Percentiles rank a stretch among this genome's conserved stretches.
Conservation (phyloP, 1,140 invertebrate genomes). For the Xylocopa sonorina region DNA sequence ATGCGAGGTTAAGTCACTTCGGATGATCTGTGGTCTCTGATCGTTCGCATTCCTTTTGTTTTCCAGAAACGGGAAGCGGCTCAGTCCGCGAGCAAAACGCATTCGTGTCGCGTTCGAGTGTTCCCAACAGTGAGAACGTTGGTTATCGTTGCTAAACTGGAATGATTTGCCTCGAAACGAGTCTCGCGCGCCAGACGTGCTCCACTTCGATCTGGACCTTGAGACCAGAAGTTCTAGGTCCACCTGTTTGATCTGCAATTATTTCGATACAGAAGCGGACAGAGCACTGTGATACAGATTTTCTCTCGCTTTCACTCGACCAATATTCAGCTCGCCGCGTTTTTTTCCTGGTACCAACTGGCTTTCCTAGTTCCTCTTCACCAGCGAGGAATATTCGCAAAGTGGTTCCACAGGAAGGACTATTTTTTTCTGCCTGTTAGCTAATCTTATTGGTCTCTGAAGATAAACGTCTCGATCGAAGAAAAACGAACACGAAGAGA, state of each 20-base stretch:
- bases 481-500: no score
- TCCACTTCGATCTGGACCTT: background rate
- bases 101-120: background rate
- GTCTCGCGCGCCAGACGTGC: background rate
- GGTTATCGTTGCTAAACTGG: background rate
- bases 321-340: slow-evolving; percentile 2
- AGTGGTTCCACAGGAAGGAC: no score
- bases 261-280: background rate
- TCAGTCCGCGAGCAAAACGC: background rate
- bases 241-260: background rate
- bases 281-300: slow-evolving; percentile 1
- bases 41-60: background rate
- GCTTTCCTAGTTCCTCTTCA: background rate
- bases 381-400: background rate
- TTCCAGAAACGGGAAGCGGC: background rate
- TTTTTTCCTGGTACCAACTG: background rate
- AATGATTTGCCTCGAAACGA: background rate
- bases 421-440: no score
- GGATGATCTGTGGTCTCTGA: background rate
- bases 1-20: background rate
- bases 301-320: slow-evolving; percentile 24
- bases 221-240: background rate
- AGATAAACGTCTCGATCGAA: no score
- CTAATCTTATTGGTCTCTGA: no score
- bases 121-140: background rate